These are phyloP conservation scores for Drosophila pseudotalamancana DNA, from an alignment of 2,888 invertebrate species.

Conservation along the genomic window DNA sequence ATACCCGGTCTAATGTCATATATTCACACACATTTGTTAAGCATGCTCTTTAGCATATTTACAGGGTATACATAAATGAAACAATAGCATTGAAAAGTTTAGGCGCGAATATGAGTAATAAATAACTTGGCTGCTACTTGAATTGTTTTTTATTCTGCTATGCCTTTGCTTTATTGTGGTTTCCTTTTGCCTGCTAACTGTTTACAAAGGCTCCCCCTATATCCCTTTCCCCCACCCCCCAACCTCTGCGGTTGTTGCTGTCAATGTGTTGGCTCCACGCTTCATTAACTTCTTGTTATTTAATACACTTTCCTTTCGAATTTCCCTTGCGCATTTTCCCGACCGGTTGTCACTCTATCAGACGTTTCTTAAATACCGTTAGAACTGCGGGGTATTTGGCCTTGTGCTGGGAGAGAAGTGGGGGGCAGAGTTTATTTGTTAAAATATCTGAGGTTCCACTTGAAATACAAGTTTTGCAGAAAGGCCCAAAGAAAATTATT, in stretches of 20 bases:
- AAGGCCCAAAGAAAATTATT: constrained; percentile 34
- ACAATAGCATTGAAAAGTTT: constrained; percentile 9
- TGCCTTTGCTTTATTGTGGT: constrained; percentile 51
- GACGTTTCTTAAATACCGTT: constrained; percentile 50
- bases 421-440: neutral
- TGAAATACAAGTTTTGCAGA: constrained; percentile 54
- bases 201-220: constrained; percentile 3
- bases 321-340: constrained; percentile 56
- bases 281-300: constrained; percentile 77
- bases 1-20: too few relatives aligned
- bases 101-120: constrained; percentile 52
- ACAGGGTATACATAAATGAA: constrained; percentile 14
- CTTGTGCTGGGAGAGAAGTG: neutral
- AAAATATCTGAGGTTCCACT: constrained; percentile 54
- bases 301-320: constrained; percentile 68
- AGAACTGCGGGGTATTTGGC: constrained; percentile 9
- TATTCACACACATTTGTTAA: too few relatives aligned
- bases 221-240: neutral
- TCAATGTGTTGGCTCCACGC: constrained; percentile 54
- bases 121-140: constrained; percentile 65
- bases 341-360: constrained; percentile 68
- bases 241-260: constrained; percentile 18
- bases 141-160: constrained; percentile 51
- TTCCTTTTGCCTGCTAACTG: constrained; percentile 18
- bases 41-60: neutral